These are phyloP conservation scores for Orthonychiurus folsomi DNA, from an alignment of 2,888 invertebrate species.

Conservation along the genomic window DNA sequence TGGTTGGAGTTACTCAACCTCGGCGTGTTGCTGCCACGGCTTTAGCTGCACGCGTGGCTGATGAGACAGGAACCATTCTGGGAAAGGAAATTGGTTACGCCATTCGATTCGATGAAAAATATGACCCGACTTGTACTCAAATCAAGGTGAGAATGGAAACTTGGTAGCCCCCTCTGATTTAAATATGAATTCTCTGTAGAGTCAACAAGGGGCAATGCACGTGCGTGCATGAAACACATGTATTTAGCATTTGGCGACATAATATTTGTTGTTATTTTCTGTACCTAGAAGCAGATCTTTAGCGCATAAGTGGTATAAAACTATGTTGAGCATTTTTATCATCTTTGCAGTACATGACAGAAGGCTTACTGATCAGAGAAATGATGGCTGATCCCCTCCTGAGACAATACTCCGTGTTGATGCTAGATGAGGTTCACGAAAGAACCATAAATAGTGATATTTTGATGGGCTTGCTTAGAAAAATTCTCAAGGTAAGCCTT, in stretches of 20 bases:
- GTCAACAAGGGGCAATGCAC: no score
- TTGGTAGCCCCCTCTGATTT: no score
- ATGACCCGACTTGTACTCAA: constrained; percentile 53
- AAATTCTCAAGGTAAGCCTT: constrained; percentile 62
- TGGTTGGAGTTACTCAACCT: constrained; percentile 85
- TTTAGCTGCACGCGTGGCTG: constrained; percentile 77
- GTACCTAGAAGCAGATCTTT: no score
- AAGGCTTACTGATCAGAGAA: constrained; percentile 87
- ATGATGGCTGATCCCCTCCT: constrained; percentile 91
- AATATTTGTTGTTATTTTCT: no score
- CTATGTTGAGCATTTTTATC: no score
- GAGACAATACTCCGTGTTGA: constrained; percentile 74
- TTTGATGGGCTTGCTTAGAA: constrained; percentile 83
- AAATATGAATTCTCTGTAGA: no score
- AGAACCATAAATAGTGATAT: constrained; percentile 87
- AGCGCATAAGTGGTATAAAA: no score
- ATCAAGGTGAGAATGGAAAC: constrained; percentile 54
- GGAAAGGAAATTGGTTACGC: constrained; percentile 76
- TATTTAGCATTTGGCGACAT: no score
- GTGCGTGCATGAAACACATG: no score
- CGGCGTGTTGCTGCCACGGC: constrained; percentile 81
- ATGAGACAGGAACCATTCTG: constrained; percentile 68
- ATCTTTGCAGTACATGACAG: constrained; percentile 75
- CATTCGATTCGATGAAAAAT: constrained; percentile 66
- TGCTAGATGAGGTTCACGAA: constrained; percentile 94